Evolutionary conservation across 1,140 invertebrate species (phyloP).

Genomic region (Nephila pilipes): DNA sequence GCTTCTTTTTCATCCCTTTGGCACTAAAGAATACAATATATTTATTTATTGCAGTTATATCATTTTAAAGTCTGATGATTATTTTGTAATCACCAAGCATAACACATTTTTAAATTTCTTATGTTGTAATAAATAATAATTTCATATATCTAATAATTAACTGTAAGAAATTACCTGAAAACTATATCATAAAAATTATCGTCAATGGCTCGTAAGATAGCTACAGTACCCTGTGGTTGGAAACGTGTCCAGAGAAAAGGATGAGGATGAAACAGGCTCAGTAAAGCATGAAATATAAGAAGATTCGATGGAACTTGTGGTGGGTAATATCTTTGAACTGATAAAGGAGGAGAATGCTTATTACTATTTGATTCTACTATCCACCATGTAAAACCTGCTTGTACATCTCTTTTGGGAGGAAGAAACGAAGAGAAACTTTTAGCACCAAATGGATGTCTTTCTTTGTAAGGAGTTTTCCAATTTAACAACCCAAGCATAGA

Average conservation of each 20-base stretch:
- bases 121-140: background rate
- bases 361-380: conserved; percentile 52
- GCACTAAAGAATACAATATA: too few relatives aligned
- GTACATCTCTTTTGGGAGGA: background rate
- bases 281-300: conserved; percentile 53
- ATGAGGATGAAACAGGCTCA: conserved; percentile 68
- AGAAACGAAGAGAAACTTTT: conserved; percentile 64
- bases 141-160: background rate
- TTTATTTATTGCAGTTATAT: too few relatives aligned
- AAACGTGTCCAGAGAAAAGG: conserved; percentile 79
- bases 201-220: conserved; percentile 80
- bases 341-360: conserved; percentile 21
- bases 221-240: conserved; percentile 80
- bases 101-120: too few relatives aligned
- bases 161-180: conserved; percentile 80
- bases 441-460: conserved; percentile 55
- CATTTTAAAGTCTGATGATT: too few relatives aligned
- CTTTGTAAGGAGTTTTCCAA: conserved; percentile 54
- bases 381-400: conserved; percentile 68
- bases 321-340: conserved; percentile 57
- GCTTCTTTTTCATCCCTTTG: too few relatives aligned
- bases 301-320: conserved; percentile 36
- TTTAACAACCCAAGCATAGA: conserved; percentile 52
- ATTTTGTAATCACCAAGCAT: too few relatives aligned
- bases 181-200: conserved; percentile 81